Conservation (phyloP, 2,888 invertebrate species). For the Copidosoma aretas region DNA sequence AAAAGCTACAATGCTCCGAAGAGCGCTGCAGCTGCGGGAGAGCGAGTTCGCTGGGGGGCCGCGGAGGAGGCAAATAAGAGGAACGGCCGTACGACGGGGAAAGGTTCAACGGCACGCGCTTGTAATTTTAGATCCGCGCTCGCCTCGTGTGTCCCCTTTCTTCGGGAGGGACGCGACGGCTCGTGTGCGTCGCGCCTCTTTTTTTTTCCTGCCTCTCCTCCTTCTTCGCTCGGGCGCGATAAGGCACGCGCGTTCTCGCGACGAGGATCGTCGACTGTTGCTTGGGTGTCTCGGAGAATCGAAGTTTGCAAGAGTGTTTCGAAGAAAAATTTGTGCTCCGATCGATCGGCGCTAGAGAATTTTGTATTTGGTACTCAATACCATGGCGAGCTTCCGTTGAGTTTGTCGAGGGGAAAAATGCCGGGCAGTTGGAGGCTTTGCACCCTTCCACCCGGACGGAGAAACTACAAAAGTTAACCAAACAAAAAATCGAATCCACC, state of each 20-base stretch:
- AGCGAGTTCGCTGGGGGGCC: conserved; percentile 13
- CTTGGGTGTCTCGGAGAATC: no score
- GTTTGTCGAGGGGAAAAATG: no score
- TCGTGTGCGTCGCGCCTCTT: conserved; percentile 10
- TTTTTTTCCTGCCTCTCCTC: conserved; percentile 19
- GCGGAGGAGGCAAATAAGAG: neutral
- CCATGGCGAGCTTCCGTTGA: no score
- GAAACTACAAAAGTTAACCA: no score
- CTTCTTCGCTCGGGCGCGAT: conserved; percentile 9
- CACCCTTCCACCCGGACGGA: no score
- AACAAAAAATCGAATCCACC: neutral
- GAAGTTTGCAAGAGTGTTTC: no score
- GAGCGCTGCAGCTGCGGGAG: neutral
- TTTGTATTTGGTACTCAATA: no score
- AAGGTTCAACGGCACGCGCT: conserved; percentile 39
- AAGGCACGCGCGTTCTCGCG: conserved; percentile 25
- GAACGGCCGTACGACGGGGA: neutral
- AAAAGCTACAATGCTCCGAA: neutral
- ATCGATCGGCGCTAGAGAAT: no score
- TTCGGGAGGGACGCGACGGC: conserved; percentile 1
- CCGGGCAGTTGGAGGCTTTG: no score
- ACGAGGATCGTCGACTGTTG: no score
- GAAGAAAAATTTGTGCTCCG: no score
- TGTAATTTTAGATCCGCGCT: conserved; percentile 33
- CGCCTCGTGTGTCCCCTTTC: conserved; percentile 18